Percentiles rank a stretch among this genome's conserved stretches.
phyloP scores from a whole-genome alignment of 2,113 vertebrate genomes.

The Phalacrocorax brasilianus region DNA sequence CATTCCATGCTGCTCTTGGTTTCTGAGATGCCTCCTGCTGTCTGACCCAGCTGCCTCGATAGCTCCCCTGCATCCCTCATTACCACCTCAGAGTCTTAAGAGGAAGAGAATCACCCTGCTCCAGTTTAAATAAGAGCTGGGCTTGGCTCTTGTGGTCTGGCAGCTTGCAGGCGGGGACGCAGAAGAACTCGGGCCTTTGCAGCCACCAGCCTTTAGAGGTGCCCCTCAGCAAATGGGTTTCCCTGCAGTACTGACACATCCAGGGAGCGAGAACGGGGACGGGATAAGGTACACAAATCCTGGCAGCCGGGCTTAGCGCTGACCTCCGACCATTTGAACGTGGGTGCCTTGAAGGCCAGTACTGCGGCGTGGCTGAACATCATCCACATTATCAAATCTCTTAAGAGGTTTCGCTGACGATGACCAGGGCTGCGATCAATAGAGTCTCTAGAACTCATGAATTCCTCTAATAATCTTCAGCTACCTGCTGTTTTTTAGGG shows the following conservation, averaged over 20 bases:
- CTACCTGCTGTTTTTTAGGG: background rate
- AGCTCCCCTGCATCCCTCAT: too few species aligned
- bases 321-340: rapidly evolving
- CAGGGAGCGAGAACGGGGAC: background rate
- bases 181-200: background rate
- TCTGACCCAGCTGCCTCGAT: background rate
- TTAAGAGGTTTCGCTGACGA: background rate
- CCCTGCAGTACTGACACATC: background rate
- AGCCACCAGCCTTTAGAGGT: background rate
- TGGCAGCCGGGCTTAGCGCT: background rate
- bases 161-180: background rate
- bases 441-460: background rate
- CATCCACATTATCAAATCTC: background rate
- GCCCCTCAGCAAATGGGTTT: background rate
- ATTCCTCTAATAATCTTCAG: background rate
- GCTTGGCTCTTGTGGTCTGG: background rate
- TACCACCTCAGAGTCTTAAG: background rate
- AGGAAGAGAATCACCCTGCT: background rate
- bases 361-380: background rate
- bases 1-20: background rate
- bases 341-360: background rate
- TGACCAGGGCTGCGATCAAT: background rate
- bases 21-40: background rate
- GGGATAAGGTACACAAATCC: background rate
- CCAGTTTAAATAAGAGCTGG: background rate